Evolutionary conservation across 1,140 invertebrate species (phyloP).

Genomic region (Dinoponera quadriceps): DNA sequence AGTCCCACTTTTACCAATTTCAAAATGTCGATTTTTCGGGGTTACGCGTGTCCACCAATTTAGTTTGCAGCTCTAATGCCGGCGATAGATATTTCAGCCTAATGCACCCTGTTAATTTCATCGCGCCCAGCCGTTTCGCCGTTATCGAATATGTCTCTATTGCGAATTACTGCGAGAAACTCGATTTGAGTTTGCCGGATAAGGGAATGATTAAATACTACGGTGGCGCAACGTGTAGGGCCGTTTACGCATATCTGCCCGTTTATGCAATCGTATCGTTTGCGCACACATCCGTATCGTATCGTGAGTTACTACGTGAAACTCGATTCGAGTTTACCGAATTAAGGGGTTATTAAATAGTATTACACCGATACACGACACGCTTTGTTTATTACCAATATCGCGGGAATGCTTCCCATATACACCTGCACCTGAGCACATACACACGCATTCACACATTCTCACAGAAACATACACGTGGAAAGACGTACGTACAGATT

Average conservation of each 20-base stretch:
- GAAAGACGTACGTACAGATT: too few species aligned
- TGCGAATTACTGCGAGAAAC: constrained; percentile 57
- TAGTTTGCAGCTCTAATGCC: not conserved
- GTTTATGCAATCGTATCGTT: constrained; percentile 56
- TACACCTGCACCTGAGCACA: too few species aligned
- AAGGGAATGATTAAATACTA: constrained; percentile 61
- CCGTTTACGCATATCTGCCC: constrained; percentile 51
- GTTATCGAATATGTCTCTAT: constrained; percentile 63
- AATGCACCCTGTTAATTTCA: constrained; percentile 57
- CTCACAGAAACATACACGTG: too few species aligned
- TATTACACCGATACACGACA: constrained; percentile 43
- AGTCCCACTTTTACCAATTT: too few species aligned
- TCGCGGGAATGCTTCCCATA: constrained; percentile 12
- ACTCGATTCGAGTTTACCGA: constrained; percentile 55
- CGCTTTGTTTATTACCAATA: constrained; percentile 43
- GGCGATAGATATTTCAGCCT: constrained; percentile 6
- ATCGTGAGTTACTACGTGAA: constrained; percentile 48
- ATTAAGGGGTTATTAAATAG: constrained; percentile 61
- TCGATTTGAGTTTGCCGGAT: constrained; percentile 59
- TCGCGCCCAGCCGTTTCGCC: constrained; percentile 15
- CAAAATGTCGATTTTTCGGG: too few species aligned
- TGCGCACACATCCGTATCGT: constrained; percentile 42
- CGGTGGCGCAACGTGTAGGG: constrained; percentile 37
- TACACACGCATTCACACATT: not conserved
- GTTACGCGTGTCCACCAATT: too few species aligned